Evolutionary conservation across 2,797 vertebrate species (phyloP).

Genomic region (Neosalanx taihuensis): DNA sequence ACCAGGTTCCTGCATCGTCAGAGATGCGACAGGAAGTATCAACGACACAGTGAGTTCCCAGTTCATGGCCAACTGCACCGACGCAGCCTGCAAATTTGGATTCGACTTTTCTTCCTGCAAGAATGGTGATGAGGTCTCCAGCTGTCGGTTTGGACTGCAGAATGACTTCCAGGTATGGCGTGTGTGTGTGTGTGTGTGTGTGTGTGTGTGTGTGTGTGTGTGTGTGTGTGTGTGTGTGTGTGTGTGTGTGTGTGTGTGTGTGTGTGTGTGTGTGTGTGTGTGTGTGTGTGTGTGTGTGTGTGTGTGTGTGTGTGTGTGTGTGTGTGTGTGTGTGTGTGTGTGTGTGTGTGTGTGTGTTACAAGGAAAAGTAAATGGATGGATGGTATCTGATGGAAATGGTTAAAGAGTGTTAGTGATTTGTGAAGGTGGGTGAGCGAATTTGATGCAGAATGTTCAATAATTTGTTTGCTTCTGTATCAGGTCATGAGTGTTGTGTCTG

Average conservation of each 20-base stretch:
- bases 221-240: background rate
- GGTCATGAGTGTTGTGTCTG: conserved; percentile 95
- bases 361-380: background rate
- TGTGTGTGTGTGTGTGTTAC: background rate
- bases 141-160: conserved; percentile 82
- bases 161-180: conserved; percentile 81
- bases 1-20: conserved; percentile 89
- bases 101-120: conserved; percentile 87
- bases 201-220: background rate
- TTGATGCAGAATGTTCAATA: no score
- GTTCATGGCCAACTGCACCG: conserved; percentile 77
- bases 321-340: background rate
- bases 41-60: conserved; percentile 75
- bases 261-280: background rate
- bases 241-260: background rate
- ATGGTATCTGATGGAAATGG: background rate
- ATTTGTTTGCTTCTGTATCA: conserved; percentile 43
- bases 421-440: background rate
- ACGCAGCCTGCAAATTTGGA: conserved; percentile 84
- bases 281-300: background rate
- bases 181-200: background rate
- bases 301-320: background rate
- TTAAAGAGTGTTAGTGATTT: background rate
- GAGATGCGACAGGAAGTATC: conserved; percentile 82
- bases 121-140: background rate